phyloP scores from a whole-genome alignment of 2,797 vertebrate species.

The Mico argentatus region DNA sequence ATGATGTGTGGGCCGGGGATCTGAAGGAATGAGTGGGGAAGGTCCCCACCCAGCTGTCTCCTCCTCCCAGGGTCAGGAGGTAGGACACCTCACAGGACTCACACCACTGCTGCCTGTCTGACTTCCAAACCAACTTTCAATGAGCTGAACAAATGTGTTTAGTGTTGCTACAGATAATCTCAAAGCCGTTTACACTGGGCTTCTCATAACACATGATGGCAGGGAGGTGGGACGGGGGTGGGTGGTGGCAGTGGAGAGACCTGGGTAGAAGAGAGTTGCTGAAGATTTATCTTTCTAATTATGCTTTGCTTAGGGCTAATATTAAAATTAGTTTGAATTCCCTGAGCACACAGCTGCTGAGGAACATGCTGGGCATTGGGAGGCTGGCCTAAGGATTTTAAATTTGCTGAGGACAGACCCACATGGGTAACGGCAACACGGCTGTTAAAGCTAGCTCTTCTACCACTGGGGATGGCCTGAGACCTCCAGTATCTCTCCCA shows the following conservation, averaged over 20 bases:
- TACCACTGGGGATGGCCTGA: background rate
- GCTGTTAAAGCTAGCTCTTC: background rate
- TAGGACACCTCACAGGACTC: background rate
- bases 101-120: background rate
- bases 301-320: slow-evolving; percentile 75
- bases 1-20: background rate
- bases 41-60: background rate
- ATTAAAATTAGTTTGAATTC: slow-evolving; percentile 77
- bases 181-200: slow-evolving; percentile 29
- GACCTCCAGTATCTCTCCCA: background rate
- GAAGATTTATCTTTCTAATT: slow-evolving; percentile 80
- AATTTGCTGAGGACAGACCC: slow-evolving; percentile 40
- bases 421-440: rapidly evolving
- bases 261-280: slow-evolving; percentile 55
- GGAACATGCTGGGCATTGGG: slow-evolving; percentile 43
- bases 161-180: slow-evolving; percentile 12
- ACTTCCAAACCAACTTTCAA: slow-evolving; percentile 29
- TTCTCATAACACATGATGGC: slow-evolving; percentile 48
- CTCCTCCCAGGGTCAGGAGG: background rate
- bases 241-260: slow-evolving; percentile 14
- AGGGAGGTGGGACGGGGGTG: slow-evolving; percentile 35
- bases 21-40: background rate
- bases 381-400: slow-evolving; percentile 40
- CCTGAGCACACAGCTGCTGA: slow-evolving; percentile 59
- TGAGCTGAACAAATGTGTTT: slow-evolving; percentile 42